Evolutionary conservation across 2,113 vertebrate species (phyloP).

Genomic region (Megaceryle torquata): DNA sequence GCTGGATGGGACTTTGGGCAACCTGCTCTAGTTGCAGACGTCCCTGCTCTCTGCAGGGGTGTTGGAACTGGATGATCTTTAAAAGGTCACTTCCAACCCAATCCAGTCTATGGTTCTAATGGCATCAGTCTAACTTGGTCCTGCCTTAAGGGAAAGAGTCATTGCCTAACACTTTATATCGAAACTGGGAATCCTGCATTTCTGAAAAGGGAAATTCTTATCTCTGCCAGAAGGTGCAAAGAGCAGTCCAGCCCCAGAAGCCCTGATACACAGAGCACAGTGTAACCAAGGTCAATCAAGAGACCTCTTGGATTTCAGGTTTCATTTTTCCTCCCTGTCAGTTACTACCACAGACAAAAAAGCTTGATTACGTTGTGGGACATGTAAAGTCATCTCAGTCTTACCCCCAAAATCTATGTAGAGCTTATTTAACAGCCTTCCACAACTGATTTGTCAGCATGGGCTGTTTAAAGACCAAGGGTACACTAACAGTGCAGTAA

Average conservation of each 20-base stretch:
- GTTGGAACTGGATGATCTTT: not conserved
- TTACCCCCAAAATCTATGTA: not conserved
- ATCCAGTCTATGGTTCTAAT: not conserved
- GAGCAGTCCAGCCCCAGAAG: not conserved
- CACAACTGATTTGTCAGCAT: not conserved
- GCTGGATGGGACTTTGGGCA: not conserved
- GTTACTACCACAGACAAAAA: not conserved
- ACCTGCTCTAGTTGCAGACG: not conserved
- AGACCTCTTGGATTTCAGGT: not conserved
- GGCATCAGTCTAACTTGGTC: not conserved
- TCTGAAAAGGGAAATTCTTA: not conserved
- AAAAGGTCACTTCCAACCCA: not conserved
- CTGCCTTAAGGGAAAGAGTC: not conserved
- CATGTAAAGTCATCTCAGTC: not conserved
- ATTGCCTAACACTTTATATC: not conserved
- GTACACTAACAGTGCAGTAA: not conserved
- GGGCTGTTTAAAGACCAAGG: not conserved
- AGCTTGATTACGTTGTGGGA: not conserved
- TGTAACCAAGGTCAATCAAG: not conserved
- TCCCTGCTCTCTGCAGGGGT: not conserved
- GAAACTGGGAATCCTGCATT: not conserved
- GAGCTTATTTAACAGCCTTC: not conserved
- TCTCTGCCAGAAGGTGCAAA: not conserved
- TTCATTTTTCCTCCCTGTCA: not conserved
- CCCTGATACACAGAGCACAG: not conserved